Conservation (phyloP, 2,888 invertebrate genomes). For the Allolobophora icterica region DNA sequence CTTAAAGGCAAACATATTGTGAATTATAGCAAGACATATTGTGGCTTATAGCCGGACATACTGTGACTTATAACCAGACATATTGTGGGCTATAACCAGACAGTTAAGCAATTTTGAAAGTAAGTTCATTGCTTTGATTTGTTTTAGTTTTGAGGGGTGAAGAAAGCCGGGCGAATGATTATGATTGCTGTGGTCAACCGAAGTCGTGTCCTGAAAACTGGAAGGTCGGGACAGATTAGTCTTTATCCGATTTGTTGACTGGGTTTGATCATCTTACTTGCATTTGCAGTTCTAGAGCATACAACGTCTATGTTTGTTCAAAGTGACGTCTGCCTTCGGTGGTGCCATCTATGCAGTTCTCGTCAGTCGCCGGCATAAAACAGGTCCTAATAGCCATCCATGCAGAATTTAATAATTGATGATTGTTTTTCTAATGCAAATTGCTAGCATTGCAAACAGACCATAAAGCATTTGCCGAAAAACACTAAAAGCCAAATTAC, state of each 20-base stretch:
- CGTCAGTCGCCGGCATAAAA: background rate
- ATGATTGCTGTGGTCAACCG: background rate
- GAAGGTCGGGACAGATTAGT: background rate
- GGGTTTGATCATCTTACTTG: conserved; percentile 17
- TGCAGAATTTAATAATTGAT: conserved; percentile 24
- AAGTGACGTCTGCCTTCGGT: background rate
- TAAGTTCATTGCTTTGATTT: background rate
- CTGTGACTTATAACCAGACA: background rate
- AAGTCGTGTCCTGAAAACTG: background rate
- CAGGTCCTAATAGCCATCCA: conserved; percentile 20
- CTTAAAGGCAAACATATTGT: background rate
- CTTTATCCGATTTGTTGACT: background rate
- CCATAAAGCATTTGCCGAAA: conserved; percentile 29
- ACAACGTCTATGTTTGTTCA: conserved; percentile 17
- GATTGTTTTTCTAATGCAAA: conserved; percentile 30
- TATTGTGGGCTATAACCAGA: background rate
- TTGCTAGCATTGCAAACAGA: conserved; percentile 26
- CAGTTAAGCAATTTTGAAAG: background rate
- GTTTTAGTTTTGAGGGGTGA: background rate
- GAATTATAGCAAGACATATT: background rate
- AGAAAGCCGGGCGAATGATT: background rate
- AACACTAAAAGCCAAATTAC: conserved; percentile 28
- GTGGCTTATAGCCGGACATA: background rate
- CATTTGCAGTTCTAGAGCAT: conserved; percentile 11
- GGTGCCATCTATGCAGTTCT: background rate